These are phyloP conservation scores for Epinotia demarniana DNA, from an alignment of 2,888 invertebrate species.

Conservation along the genomic window DNA sequence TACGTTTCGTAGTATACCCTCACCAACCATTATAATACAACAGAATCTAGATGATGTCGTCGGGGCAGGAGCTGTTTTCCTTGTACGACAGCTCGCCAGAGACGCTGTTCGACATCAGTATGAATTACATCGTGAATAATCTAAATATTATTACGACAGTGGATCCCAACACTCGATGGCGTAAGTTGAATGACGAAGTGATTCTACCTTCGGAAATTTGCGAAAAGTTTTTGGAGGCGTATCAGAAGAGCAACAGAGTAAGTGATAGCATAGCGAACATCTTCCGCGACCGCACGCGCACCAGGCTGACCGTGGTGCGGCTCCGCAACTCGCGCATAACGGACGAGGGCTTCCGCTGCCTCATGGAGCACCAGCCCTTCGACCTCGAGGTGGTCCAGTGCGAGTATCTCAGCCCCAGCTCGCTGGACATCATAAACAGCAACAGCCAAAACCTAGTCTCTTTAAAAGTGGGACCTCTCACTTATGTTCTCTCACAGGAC, in stretches of 20 bases:
- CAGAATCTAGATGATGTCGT: conserved; percentile 48
- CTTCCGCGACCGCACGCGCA: conserved; percentile 87
- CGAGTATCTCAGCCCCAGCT: conserved; percentile 85
- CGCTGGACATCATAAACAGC: conserved; percentile 87
- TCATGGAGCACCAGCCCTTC: conserved; percentile 89
- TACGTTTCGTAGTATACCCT: conserved; percentile 16
- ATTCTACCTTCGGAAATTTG: conserved; percentile 89
- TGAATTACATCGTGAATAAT: conserved; percentile 86
- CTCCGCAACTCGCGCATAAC: conserved; percentile 89
- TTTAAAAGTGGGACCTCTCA: conserved; percentile 88
- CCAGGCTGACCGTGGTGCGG: conserved; percentile 88
- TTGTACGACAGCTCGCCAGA: conserved; percentile 81
- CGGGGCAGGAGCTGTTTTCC: conserved; percentile 59
- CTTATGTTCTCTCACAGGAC: conserved; percentile 85
- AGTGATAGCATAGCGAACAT: conserved; percentile 89
- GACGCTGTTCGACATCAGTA: conserved; percentile 86
- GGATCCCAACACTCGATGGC: conserved; percentile 75
- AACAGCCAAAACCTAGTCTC: conserved; percentile 88
- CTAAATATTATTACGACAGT: conserved; percentile 85
- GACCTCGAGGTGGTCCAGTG: conserved; percentile 92
- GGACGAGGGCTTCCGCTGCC: conserved; percentile 87
- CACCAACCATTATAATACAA: conserved; percentile 35
- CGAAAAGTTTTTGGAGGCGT: conserved; percentile 86
- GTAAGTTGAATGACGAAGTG: conserved; percentile 84
- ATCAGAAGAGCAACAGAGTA: conserved; percentile 82